phyloP scores from a whole-genome alignment of 2,797 vertebrate species.

The Galaxias olidus region DNA sequence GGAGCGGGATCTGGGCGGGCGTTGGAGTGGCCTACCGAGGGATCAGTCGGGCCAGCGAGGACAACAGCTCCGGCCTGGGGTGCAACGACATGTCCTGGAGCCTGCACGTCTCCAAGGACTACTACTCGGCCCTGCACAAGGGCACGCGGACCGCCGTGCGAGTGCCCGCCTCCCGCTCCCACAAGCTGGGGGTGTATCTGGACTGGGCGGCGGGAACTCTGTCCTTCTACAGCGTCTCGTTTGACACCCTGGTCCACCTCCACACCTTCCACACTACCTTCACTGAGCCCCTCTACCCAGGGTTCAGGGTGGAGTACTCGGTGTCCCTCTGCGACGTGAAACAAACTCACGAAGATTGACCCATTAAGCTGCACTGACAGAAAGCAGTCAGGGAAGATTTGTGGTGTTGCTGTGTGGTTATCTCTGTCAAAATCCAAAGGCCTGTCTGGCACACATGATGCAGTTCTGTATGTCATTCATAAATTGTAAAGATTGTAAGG shows the following conservation, averaged over 20 bases:
- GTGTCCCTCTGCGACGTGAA: background rate
- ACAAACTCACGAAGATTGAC: background rate
- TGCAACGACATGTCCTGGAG: background rate
- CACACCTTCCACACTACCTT: conserved; percentile 16
- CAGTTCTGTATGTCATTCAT: no score
- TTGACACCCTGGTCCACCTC: conserved; percentile 2
- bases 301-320: background rate
- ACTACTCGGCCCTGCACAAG: background rate
- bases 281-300: conserved; percentile 5
- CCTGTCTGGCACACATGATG: no score
- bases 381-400: background rate
- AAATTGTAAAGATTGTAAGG: no score
- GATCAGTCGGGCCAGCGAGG: background rate
- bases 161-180: background rate
- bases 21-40: background rate
- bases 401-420: background rate
- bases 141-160: background rate
- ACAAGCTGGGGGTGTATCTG: background rate
- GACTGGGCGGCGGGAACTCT: background rate
- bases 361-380: background rate
- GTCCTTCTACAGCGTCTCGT: conserved; percentile 1
- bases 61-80: background rate
- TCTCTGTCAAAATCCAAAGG: no score
- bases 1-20: background rate
- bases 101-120: background rate